Base-by-base conservation (phyloP, 2,888 invertebrate species). In the Epinotia nisella region DNA sequence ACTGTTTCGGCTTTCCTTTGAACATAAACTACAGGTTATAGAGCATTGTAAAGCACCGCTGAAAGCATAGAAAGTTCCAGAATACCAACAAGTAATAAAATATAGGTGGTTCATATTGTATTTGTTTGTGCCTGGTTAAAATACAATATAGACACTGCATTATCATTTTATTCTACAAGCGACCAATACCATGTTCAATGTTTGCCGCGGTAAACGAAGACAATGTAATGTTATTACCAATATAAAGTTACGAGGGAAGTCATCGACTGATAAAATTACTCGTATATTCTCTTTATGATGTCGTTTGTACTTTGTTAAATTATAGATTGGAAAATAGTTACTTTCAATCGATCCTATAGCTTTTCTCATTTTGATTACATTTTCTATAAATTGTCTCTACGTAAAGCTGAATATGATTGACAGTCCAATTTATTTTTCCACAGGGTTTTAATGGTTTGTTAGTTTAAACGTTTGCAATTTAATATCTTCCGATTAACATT, bases 401-500 rank as follows among this genome's bases (percentile, higher is more conserved):
- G 17, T 55, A 45, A 55, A 66, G 65, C 41, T 19, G 10, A 19
- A 61, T 19, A 58, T 70, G 70, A 71, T 55, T 45, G 71, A 71
- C 71, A 61, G 35, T 39, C 55, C 17, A 58, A 71, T 71, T 61
- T 45, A 55, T 61, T 55, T 53, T 51, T n/a, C 49, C 39, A n/a
- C 49, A n/a, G 1, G 11, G n/a, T n/a, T 3, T 51, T n/a, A 39
- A 10, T 70, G 45, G 53, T 4, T 56, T 15, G 53, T 21, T 41
- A 21, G 39, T 21, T 64, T 51, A 51, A 64, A 35, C 51, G 51
- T 45, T 35, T 35, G 9, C 24, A 11, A 35, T 17, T 19, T 35
- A 64, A 53, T 7, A 7, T 53, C 10, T 51, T 55, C 10, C 21
- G 19, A 55, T 65, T 53, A 65, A 55, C 13, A 10, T 49, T 39